Evolutionary conservation across 2,797 vertebrate species (phyloP), one percentile per base, ranked within the genome.

Genomic region (Cyprinella venusta): DNA sequence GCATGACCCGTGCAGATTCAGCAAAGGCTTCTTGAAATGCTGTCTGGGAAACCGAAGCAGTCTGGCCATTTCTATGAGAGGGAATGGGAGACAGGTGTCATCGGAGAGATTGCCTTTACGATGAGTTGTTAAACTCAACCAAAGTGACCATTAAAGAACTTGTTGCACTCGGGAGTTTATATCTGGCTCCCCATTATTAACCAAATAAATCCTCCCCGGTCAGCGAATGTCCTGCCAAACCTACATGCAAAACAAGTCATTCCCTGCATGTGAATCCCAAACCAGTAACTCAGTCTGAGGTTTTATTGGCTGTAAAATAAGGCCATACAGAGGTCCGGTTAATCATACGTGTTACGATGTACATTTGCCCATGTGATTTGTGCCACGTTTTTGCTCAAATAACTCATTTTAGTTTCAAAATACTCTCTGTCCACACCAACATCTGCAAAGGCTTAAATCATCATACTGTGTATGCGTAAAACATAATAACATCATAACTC

Each of bases 41-140:
- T 64, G 84, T 79, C 69, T 71, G 30, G 36, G 76, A 83, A 71
- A 52, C 65, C 13, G 42, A 83, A 76, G 19, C 65, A n/a, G 33
- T 71, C 78, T 40, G 56, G 52, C 67, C 75, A 74, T 67, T 80
- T 82, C 71, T 72, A 18, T 33, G n/a, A 24, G 76, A 21, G 26
- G 64, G 77, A 80, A 83, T 76, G 67, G 56, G 69, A 70, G 56
- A 80, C 78, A 56, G 70, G 81, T 36, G 36, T n/a, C 61, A 30
- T 79, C 15, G 21, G 21, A 56, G 80, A 82, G 68, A 85, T 15
- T 85, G 84, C 26, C 40, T 63, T 69, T 69, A 86, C 33, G 13
- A 71, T 63, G 42, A 67, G 64, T 79, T 79, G 64, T 59, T 75
- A 59, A 76, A 74, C 71, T 82, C 36, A 56, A 82, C 52, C 72